Conservation (phyloP, 2,113 vertebrate species). For the Vulpes ferrilata region DNA sequence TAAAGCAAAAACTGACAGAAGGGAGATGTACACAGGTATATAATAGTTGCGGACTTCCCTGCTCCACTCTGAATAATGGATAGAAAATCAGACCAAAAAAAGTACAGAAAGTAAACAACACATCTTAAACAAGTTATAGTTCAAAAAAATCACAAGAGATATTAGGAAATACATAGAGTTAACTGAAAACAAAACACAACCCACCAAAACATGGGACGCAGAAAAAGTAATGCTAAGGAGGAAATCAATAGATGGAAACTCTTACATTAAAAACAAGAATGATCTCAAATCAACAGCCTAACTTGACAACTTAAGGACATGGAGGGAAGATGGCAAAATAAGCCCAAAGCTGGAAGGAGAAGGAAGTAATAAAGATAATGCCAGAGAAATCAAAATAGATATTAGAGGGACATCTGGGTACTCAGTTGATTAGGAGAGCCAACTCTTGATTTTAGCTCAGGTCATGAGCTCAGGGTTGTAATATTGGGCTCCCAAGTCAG, state of each 20-base stretch:
- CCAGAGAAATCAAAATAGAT: not conserved
- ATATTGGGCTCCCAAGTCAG: not conserved
- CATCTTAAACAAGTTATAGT: too few relatives aligned
- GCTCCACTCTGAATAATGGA: not conserved
- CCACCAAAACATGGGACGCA: not conserved
- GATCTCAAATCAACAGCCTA: not conserved
- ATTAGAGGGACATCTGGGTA: not conserved
- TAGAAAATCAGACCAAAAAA: not conserved
- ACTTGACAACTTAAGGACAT: not conserved
- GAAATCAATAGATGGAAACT: not conserved
- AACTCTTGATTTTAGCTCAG: not conserved
- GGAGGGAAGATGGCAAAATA: not conserved
- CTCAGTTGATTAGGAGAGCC: not conserved
- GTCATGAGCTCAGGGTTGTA: not conserved
- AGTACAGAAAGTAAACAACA: not conserved
- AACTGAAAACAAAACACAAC: too few relatives aligned
- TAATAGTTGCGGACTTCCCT: not conserved
- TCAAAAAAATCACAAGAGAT: too few relatives aligned
- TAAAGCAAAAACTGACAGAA: not conserved
- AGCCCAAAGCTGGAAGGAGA: not conserved
- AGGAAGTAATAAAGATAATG: not conserved
- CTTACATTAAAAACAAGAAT: not conserved
- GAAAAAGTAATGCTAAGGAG: not conserved
- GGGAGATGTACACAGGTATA: not conserved
- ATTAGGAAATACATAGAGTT: too few relatives aligned